phyloP scores from a whole-genome alignment of 2,888 invertebrate genomes.

The Aproaerema taeniolella region DNA sequence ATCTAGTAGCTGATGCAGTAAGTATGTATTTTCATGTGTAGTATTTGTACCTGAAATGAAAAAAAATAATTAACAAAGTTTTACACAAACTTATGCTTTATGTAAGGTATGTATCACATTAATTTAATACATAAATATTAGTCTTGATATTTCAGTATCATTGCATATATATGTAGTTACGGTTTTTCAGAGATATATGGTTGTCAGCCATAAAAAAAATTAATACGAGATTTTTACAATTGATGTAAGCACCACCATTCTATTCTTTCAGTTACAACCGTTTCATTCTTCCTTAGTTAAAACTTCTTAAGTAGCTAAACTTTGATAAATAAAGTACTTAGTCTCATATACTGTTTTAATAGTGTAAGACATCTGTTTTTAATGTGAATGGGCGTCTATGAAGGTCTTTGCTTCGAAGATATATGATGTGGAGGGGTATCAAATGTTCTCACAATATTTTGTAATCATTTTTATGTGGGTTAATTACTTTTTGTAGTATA shows the following conservation, averaged over 20 bases:
- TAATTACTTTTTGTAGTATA: no score
- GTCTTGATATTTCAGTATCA: slow-evolving; percentile 1
- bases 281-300: no score
- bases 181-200: no score
- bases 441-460: slow-evolving; percentile 27
- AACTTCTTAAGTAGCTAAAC: no score
- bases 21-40: slow-evolving; percentile 1
- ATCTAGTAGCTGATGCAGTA: slow-evolving; percentile 4
- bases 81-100: not conserved
- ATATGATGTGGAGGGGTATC: slow-evolving; percentile 26
- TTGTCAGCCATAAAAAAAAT: no score
- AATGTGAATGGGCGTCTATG: slow-evolving; percentile 45
- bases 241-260: no score
- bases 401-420: slow-evolving; percentile 18
- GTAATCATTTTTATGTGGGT: not conserved
- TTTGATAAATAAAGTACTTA: no score
- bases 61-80: not conserved
- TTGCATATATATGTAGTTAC: no score
- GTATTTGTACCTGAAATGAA: slow-evolving; percentile 31
- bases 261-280: no score
- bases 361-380: slow-evolving; percentile 60
- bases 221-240: no score
- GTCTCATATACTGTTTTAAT: no score
- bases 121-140: slow-evolving; percentile 8
- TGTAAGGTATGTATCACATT: not conserved